Base-by-base conservation (phyloP, 2,797 vertebrate genomes). In the Falco berigora region DNA sequence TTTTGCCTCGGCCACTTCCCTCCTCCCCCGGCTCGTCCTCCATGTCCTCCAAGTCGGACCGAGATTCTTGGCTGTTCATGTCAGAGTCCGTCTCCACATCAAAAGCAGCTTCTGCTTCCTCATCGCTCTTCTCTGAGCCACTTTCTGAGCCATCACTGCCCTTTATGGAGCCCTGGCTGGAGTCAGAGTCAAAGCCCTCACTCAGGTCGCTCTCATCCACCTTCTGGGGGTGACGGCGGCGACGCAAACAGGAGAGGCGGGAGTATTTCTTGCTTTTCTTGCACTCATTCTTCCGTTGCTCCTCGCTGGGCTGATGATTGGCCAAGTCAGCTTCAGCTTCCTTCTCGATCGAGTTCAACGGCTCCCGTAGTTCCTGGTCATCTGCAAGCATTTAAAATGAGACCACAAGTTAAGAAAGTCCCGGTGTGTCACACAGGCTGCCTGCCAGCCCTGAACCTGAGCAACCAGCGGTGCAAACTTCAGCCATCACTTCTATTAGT, bases 41-140 rank as follows among this genome's bases (percentile, higher is more conserved):
- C 12, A 99, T 99, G 95, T 99, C 99, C 94, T 99, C 99, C 86
- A 99, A 94, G 95, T 99, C 99, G 0, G 99, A 99, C 7, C 99
- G 99, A 5, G 99, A 99, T 93, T 99, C 99, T 92, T 99, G 99
- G 97, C 99, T 99, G 97, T 99, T 99, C 99, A 99, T 99, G 96
- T 99, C 99, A 0, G 99, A 99, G 96, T 99, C 99, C 0, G 99
- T 99, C 97, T 99, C 99, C 4, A 99, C 98, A 28, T 99, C 99
- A 9, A 99, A 99, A 9, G 99, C 99, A 0, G 99, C 98, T 52
- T 99, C 99, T 3, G 98, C 98, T 75, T 99, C 99, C 83, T 99
- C 98, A 0, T 98, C 98, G 10, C 97, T 98, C 98, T 97, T 98
- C 97, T 99, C 99, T 0, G 99, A 99, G 62, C 98, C 99, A 1